Evolutionary conservation across 2,797 vertebrate genomes (phyloP).

Genomic region (Phoxinus dragarum): DNA sequence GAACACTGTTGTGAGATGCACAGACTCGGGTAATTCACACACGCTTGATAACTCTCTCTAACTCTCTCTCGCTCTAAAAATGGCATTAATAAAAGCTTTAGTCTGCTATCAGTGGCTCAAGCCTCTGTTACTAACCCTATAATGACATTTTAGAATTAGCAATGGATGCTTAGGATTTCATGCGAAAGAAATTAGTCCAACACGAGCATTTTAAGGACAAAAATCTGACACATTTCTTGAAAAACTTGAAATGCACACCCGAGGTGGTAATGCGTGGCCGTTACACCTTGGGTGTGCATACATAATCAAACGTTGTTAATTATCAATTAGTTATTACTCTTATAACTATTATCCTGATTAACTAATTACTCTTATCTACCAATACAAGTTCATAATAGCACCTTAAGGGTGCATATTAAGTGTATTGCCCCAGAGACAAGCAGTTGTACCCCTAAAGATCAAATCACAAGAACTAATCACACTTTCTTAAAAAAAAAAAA

Average conservation of each 20-base stretch:
- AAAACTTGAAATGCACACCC: too few relatives aligned
- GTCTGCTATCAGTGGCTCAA: background rate
- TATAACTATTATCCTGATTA: too few relatives aligned
- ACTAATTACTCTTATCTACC: background rate
- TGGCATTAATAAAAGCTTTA: background rate
- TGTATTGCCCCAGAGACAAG: background rate
- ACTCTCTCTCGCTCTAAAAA: background rate
- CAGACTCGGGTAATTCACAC: too few relatives aligned
- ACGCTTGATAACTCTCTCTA: too few relatives aligned
- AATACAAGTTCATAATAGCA: background rate
- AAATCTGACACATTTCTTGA: too few relatives aligned
- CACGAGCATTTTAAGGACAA: too few relatives aligned
- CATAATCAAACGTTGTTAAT: background rate
- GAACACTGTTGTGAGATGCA: too few relatives aligned
- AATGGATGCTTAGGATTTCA: background rate
- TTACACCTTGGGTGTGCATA: too few relatives aligned
- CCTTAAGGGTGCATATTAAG: background rate
- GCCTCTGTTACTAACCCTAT: background rate
- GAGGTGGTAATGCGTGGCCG: too few relatives aligned
- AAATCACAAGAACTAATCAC: too few relatives aligned
- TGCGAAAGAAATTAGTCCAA: too few relatives aligned
- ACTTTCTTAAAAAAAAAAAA: background rate
- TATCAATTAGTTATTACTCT: background rate
- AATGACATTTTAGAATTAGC: background rate
- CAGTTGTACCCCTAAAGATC: background rate